These are phyloP conservation scores for Enhydra lutris DNA, from an alignment of 2,113 vertebrate genomes.

Conservation along the genomic window DNA sequence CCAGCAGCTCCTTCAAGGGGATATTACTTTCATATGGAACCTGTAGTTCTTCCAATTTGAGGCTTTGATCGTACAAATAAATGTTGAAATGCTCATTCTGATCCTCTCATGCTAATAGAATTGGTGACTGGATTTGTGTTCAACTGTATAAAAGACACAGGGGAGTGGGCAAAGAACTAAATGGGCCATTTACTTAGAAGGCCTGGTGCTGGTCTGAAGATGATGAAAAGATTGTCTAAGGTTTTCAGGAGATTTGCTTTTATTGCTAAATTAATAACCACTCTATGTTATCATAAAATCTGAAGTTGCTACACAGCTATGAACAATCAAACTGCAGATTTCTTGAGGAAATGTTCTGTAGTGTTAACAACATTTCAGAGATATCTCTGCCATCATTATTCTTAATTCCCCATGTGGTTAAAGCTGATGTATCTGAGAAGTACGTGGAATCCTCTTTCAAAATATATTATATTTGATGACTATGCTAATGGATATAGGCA, in stretches of 20 bases:
- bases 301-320: conserved; percentile 29
- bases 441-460: conserved; percentile 55
- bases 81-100: conserved; percentile 68
- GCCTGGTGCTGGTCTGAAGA: neutral
- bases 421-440: conserved; percentile 18
- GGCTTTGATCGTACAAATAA: conserved; percentile 76
- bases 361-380: conserved; percentile 31
- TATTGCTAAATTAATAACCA: conserved; percentile 49
- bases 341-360: conserved; percentile 47
- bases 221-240: neutral
- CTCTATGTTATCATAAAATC: conserved; percentile 44
- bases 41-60: conserved; percentile 71
- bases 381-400: neutral
- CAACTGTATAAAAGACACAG: conserved; percentile 22
- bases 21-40: conserved; percentile 79
- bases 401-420: conserved; percentile 16
- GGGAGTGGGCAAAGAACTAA: neutral
- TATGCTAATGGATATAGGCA: neutral
- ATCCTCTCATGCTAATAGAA: conserved; percentile 63
- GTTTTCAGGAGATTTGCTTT: conserved; percentile 48
- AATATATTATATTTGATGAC: conserved; percentile 57
- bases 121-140: conserved; percentile 55
- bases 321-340: neutral
- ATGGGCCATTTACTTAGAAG: neutral
- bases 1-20: conserved; percentile 73